Percentiles rank a stretch among this genome's conserved stretches.
phyloP scores from a whole-genome alignment of 2,797 vertebrate genomes.

The Triplophysa bombifrons region DNA sequence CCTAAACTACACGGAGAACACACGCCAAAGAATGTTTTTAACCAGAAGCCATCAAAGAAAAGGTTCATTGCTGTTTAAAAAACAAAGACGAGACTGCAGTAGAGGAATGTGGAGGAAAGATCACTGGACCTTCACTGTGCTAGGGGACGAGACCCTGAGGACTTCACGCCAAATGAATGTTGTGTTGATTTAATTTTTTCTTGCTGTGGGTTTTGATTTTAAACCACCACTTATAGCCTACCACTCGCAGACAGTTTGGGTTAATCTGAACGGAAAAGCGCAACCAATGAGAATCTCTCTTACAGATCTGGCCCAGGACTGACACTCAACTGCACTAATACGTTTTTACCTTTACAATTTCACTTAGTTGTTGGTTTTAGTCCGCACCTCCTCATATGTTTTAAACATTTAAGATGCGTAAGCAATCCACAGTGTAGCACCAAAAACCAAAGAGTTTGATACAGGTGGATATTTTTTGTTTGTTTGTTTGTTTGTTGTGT shows the following conservation, averaged over 20 bases:
- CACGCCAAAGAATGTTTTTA: slow-evolving; percentile 62
- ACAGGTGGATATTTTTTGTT: slow-evolving; percentile 4
- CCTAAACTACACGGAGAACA: slow-evolving; percentile 68
- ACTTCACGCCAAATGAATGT: slow-evolving; percentile 83
- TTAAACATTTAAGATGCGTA: slow-evolving; percentile 15
- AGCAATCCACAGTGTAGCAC: too few relatives aligned
- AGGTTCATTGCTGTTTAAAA: slow-evolving; percentile 54
- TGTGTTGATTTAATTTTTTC: slow-evolving; percentile 59
- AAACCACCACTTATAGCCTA: slow-evolving; percentile 57
- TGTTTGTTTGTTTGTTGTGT: slow-evolving; percentile 7
- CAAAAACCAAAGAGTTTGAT: slow-evolving; percentile 16
- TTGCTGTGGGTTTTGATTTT: slow-evolving; percentile 61
- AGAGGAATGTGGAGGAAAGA: slow-evolving; percentile 65
- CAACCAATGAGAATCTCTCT: slow-evolving; percentile 21
- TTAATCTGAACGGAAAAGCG: slow-evolving; percentile 34
- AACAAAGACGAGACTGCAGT: slow-evolving; percentile 60
- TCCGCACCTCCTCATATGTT: slow-evolving; percentile 54
- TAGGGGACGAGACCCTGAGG: slow-evolving; percentile 71
- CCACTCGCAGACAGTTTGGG: slow-evolving; percentile 37
- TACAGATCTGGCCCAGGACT: slow-evolving; percentile 43
- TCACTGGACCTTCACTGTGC: slow-evolving; percentile 83
- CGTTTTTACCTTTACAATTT: slow-evolving; percentile 52
- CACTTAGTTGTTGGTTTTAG: slow-evolving; percentile 69
- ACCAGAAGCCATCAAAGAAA: slow-evolving; percentile 69
- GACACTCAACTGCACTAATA: slow-evolving; percentile 50